A percentile compares a stretch with the other conserved stretches of the same genome.
Evolutionary conservation across 2,888 invertebrate species (phyloP).

Genomic region (Neoitamus cyanurus): DNA sequence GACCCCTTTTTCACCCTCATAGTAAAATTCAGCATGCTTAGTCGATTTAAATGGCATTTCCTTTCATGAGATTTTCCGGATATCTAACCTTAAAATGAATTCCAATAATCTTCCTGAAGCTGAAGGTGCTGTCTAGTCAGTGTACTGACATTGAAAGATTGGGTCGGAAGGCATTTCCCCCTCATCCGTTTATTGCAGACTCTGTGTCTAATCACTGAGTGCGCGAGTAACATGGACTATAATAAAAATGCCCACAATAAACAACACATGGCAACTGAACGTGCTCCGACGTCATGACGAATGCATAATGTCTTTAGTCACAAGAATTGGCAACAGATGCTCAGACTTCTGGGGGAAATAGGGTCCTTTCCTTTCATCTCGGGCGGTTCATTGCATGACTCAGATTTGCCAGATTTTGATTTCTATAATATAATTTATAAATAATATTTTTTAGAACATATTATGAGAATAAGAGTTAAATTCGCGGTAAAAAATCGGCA

Average conservation of each 20-base stretch:
- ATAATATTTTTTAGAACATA: not conserved
- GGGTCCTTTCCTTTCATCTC: not conserved
- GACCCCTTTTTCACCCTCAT: not conserved
- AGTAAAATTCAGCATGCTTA: not conserved
- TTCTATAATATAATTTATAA: not conserved
- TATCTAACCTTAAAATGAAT: not conserved
- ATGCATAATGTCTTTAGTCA: not conserved
- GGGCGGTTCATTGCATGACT: not conserved
- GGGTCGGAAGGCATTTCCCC: not conserved
- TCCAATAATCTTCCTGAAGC: not conserved
- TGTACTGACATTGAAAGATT: not conserved
- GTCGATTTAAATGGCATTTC: not conserved
- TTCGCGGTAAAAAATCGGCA: not conserved
- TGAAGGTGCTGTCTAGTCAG: no score
- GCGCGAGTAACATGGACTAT: not conserved
- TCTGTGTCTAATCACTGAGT: not conserved
- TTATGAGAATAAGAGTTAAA: not conserved
- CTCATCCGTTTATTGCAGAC: not conserved
- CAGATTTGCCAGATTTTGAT: not conserved
- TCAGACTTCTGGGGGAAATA: not conserved
- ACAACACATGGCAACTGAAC: not conserved
- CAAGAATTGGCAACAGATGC: not conserved
- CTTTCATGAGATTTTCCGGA: not conserved
- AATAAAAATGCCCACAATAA: not conserved
- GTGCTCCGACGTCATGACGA: not conserved